Percentiles rank a stretch among this genome's conserved stretches.
These are phyloP conservation scores for Brachypteracias leptosomus DNA, from an alignment of 2,113 vertebrate species.

Conservation along the genomic window DNA sequence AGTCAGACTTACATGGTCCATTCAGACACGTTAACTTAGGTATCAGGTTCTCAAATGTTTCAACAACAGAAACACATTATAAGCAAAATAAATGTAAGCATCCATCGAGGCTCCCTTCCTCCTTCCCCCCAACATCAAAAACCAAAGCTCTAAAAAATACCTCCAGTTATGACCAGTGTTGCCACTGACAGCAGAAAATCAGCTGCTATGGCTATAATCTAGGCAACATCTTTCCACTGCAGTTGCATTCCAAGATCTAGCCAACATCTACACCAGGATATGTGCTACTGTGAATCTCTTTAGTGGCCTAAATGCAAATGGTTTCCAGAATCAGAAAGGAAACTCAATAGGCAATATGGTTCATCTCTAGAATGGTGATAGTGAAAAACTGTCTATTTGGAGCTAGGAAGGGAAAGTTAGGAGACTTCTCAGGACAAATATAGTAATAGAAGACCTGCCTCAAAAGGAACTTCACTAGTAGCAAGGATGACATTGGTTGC, in stretches of 20 bases:
- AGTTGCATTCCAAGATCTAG: background rate
- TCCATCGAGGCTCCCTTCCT: background rate
- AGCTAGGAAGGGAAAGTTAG: background rate
- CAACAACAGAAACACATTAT: background rate
- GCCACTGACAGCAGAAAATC: background rate
- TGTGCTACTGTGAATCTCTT: background rate
- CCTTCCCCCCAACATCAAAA: background rate
- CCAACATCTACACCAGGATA: background rate
- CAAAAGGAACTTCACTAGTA: background rate
- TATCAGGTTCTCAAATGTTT: background rate
- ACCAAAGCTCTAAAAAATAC: background rate
- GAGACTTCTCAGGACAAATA: background rate
- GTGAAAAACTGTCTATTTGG: background rate
- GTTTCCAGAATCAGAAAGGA: background rate
- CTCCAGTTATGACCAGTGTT: background rate
- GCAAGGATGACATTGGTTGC: background rate
- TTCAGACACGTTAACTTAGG: background rate
- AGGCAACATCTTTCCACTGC: background rate
- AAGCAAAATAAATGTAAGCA: background rate
- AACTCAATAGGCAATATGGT: background rate
- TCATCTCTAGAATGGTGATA: background rate
- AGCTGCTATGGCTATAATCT: background rate
- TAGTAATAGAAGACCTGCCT: background rate
- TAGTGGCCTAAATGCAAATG: background rate
- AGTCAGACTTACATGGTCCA: background rate